These are phyloP conservation scores for Xestia ashworthii DNA, from an alignment of 2,888 invertebrate genomes.

Conservation along the genomic window DNA sequence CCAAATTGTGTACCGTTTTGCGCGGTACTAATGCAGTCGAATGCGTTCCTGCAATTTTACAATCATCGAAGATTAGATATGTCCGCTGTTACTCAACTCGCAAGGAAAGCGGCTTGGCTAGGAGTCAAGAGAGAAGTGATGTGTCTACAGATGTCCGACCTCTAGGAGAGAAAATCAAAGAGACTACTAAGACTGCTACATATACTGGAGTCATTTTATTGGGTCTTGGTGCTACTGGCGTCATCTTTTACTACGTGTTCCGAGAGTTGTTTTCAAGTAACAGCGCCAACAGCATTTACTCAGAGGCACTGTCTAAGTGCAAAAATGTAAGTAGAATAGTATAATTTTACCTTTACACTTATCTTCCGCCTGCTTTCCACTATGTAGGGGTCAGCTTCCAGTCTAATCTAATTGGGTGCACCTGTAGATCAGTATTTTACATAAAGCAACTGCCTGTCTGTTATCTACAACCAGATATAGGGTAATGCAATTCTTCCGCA, in stretches of 20 bases:
- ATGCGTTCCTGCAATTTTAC: conserved; percentile 72
- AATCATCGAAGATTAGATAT: conserved; percentile 72
- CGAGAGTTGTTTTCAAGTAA: conserved; percentile 96
- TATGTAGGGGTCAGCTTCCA: background rate
- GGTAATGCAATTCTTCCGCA: background rate
- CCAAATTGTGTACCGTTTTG: conserved; percentile 81
- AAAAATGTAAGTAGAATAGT: conserved; percentile 87
- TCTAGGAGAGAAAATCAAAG: conserved; percentile 95
- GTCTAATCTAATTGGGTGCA: background rate
- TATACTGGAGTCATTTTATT: conserved; percentile 95
- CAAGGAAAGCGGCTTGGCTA: conserved; percentile 80
- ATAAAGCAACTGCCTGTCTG: background rate
- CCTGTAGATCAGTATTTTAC: background rate
- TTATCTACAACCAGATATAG: background rate
- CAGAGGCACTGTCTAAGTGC: conserved; percentile 94
- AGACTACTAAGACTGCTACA: conserved; percentile 96
- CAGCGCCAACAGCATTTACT: conserved; percentile 96
- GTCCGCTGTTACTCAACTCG: conserved; percentile 77
- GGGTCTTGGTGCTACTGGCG: conserved; percentile 95
- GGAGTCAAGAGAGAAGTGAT: conserved; percentile 81
- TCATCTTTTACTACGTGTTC: conserved; percentile 96
- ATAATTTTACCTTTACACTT: background rate
- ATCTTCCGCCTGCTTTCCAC: background rate
- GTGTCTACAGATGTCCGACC: conserved; percentile 92
- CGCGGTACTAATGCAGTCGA: conserved; percentile 74